Conservation (phyloP, 2,797 vertebrate genomes). For the Okamejei kenojei region DNA sequence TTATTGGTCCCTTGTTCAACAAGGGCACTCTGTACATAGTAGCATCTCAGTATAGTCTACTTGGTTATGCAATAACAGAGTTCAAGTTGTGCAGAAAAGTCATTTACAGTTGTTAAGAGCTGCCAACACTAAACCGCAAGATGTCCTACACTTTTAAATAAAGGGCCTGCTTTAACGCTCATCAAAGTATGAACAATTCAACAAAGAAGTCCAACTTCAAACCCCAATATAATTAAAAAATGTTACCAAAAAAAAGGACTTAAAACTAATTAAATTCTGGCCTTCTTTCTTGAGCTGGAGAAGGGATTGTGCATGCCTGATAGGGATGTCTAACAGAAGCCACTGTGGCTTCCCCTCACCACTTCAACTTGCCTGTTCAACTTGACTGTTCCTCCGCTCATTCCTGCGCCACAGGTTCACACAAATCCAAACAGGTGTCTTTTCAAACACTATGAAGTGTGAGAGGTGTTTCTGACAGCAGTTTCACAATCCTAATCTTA, state of each 20-base stretch:
- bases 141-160: background rate
- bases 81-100: background rate
- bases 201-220: conserved; percentile 15
- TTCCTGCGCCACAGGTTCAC: background rate
- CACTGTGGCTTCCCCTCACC: no score
- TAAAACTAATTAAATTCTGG: conserved; percentile 8
- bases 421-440: background rate
- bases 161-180: background rate
- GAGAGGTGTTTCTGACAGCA: background rate
- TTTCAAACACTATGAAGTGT: background rate
- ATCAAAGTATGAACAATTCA: background rate
- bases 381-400: background rate
- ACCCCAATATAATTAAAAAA: conserved; percentile 24
- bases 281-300: background rate
- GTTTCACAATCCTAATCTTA: background rate
- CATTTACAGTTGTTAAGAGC: conserved; percentile 1
- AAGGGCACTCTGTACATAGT: conserved; percentile 3
- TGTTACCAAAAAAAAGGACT: background rate
- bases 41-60: background rate
- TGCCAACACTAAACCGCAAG: background rate
- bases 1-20: conserved; percentile 27
- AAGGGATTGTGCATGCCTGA: background rate
- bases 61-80: background rate
- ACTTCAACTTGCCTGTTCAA: background rate
- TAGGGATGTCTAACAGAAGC: background rate